Percentiles rank a stretch among this genome's conserved stretches.
These are phyloP conservation scores for Aspidoscelis tigris DNA, from an alignment of 2,113 vertebrate genomes.

Conservation along the genomic window DNA sequence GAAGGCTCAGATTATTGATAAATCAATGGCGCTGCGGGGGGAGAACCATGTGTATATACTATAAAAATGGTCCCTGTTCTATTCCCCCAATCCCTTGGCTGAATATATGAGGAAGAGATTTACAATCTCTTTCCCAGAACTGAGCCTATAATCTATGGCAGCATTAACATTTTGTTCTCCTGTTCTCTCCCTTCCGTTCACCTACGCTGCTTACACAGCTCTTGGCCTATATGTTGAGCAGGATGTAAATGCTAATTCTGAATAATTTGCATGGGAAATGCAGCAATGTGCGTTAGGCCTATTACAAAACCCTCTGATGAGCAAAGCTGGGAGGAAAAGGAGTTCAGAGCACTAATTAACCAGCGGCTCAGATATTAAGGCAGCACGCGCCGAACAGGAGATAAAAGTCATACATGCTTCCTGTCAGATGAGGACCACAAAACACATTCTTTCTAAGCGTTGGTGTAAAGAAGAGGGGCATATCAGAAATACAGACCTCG, in stretches of 20 bases:
- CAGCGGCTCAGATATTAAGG: not conserved
- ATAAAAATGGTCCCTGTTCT: not conserved
- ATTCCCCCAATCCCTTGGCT: not conserved
- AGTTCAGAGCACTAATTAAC: not conserved
- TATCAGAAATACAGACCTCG: too few relatives aligned
- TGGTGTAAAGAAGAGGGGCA: not conserved
- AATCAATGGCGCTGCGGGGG: too few relatives aligned
- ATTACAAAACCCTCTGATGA: not conserved
- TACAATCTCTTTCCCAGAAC: not conserved
- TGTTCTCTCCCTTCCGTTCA: not conserved
- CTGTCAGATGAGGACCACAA: not conserved
- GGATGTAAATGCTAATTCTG: slow-evolving; percentile 3
- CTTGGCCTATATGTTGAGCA: not conserved
- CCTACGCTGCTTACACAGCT: not conserved
- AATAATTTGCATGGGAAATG: slow-evolving; percentile 8
- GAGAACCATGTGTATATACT: too few relatives aligned
- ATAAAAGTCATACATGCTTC: not conserved
- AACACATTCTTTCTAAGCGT: not conserved
- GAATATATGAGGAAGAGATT: not conserved
- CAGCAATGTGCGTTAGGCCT: too few relatives aligned
- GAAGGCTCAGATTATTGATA: too few relatives aligned
- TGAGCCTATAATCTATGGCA: not conserved
- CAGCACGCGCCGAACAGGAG: not conserved
- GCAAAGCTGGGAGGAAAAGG: not conserved
- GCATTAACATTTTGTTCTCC: not conserved